A percentile compares a stretch with the other conserved stretches of the same genome.
phyloP scores from a whole-genome alignment of 2,113 vertebrate genomes.

The Caloenas nicobarica region DNA sequence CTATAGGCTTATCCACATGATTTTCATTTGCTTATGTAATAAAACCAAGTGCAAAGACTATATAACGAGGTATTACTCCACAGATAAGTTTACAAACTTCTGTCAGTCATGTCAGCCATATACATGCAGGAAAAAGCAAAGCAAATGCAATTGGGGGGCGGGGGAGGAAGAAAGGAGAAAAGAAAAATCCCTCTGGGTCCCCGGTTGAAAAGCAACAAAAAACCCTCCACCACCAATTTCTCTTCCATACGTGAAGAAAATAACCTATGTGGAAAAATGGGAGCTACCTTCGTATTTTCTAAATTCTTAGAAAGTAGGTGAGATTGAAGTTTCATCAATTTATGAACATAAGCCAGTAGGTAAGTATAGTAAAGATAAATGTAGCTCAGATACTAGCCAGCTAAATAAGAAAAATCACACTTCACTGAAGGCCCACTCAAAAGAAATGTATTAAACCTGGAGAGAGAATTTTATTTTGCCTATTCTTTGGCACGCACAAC shows the following conservation, averaged over 20 bases:
- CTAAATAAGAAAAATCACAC: background rate
- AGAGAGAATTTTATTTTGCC: background rate
- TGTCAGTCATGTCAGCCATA: background rate
- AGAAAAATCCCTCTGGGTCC: fast-evolving
- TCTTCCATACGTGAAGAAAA: background rate
- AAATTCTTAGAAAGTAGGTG: background rate
- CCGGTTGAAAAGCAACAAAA: background rate
- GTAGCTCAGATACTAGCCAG: background rate
- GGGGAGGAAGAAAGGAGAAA: fast-evolving
- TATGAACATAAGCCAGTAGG: background rate
- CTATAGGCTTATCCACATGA: background rate
- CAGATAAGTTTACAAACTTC: background rate
- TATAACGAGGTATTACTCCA: background rate
- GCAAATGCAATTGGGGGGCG: no score
- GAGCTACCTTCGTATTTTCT: background rate
- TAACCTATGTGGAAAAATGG: background rate
- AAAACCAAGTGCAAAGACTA: background rate
- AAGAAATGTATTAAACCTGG: background rate
- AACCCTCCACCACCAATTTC: fast-evolving
- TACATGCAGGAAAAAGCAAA: background rate
- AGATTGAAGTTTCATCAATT: background rate
- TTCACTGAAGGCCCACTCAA: background rate
- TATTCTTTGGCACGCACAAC: background rate
- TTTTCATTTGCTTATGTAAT: background rate
- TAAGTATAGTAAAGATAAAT: background rate